A percentile compares a stretch with the other conserved stretches of the same genome.
Evolutionary conservation across 2,797 vertebrate species (phyloP).

Genomic region (Scleropages formosus): DNA sequence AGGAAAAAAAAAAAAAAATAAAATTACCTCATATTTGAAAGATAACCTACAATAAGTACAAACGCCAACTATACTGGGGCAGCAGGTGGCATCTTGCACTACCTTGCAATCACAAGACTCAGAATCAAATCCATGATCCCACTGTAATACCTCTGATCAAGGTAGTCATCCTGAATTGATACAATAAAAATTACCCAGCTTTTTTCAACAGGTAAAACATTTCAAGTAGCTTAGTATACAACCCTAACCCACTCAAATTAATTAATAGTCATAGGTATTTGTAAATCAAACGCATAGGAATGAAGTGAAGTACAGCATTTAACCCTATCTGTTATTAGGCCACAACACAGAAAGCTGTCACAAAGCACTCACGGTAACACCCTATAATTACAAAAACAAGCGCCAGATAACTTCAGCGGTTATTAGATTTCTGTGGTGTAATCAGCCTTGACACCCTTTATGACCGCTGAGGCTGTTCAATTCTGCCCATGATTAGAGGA

Average conservation of each 20-base stretch:
- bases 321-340: no score
- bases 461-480: constrained; percentile 59
- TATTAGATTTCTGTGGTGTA: constrained; percentile 45
- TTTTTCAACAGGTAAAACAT: no score
- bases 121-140: no score
- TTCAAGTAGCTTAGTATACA: no score
- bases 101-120: background rate
- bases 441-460: constrained; percentile 70
- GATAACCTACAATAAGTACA: background rate
- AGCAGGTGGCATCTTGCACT: background rate
- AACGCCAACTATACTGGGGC: background rate
- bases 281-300: no score
- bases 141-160: no score
- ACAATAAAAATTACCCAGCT: no score
- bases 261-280: no score
- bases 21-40: background rate
- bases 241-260: no score
- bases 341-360: no score
- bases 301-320: no score
- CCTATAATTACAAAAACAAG: background rate
- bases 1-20: background rate
- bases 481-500: constrained; percentile 66
- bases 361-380: background rate
- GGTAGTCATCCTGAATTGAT: no score
- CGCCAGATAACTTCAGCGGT: background rate